Evolutionary conservation across 2,113 vertebrate genomes (phyloP).

Genomic region (Leptocoma aspasia): DNA sequence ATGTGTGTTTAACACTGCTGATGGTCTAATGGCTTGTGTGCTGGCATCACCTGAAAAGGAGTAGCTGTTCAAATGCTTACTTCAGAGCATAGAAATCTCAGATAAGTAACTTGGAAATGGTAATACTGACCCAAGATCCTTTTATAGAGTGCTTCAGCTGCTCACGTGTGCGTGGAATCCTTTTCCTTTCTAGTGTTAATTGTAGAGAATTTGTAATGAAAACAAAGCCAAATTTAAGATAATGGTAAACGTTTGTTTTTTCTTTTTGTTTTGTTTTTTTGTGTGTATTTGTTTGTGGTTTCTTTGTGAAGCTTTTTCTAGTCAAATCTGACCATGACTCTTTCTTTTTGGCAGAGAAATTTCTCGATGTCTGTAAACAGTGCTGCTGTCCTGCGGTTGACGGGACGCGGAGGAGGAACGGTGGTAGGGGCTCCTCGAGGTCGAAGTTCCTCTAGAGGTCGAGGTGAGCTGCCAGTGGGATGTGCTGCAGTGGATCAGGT

Average conservation of each 20-base stretch:
- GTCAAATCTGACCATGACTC: neutral
- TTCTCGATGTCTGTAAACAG: constrained; percentile 99
- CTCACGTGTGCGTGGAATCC: neutral
- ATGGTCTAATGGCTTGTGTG: neutral
- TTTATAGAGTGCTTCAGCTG: neutral
- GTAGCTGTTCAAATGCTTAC: neutral
- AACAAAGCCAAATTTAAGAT: neutral
- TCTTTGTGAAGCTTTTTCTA: neutral
- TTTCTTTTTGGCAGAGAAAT: constrained; percentile 87
- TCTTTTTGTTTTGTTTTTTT: neutral
- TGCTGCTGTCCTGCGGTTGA: constrained; percentile 91
- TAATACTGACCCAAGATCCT: neutral
- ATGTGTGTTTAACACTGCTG: neutral
- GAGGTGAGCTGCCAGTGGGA: constrained; percentile 80
- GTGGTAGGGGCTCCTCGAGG: constrained; percentile 92
- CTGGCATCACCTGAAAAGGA: neutral
- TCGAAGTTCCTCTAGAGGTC: constrained; percentile 96
- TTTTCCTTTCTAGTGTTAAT: neutral
- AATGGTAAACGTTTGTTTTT: neutral
- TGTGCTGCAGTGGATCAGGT: neutral
- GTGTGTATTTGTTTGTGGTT: neutral
- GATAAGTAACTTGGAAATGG: neutral
- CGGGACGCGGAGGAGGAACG: constrained; percentile 85
- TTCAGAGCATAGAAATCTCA: neutral
- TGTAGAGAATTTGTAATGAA: neutral